A percentile compares a stretch with the other conserved stretches of the same genome.
phyloP scores from a whole-genome alignment of 2,113 vertebrate species.

The Oncorhynchus masou region DNA sequence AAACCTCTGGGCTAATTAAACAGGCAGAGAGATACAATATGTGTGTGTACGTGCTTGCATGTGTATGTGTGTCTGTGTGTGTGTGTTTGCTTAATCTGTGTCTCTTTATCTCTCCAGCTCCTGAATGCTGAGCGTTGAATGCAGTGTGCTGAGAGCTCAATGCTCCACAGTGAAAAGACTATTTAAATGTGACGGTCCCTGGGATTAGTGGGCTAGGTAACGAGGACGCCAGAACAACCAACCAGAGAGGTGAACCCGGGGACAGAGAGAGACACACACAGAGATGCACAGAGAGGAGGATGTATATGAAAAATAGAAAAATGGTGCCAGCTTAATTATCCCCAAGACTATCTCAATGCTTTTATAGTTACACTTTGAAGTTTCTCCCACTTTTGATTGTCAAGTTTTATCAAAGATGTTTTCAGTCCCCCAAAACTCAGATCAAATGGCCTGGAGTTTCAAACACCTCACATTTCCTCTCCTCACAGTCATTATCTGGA shows the following conservation, averaged over 20 bases:
- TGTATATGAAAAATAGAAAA: slow-evolving; percentile 25
- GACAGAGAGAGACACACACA: slow-evolving; percentile 45
- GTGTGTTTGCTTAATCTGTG: slow-evolving; percentile 54
- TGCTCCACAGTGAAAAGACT: slow-evolving; percentile 66
- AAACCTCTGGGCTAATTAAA: slow-evolving; percentile 73
- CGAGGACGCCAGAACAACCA: slow-evolving; percentile 67
- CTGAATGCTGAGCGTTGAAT: not conserved
- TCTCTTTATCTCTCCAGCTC: slow-evolving; percentile 63
- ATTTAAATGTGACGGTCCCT: slow-evolving; percentile 74
- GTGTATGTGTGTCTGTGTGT: slow-evolving; percentile 53
- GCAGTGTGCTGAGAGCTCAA: slow-evolving; percentile 57
- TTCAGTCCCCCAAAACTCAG: slow-evolving; percentile 28
- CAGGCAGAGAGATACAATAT: slow-evolving; percentile 57
- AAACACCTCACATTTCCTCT: slow-evolving; percentile 49
- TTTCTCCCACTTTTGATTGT: slow-evolving; percentile 50
- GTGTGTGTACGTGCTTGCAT: slow-evolving; percentile 55
- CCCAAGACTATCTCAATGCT: slow-evolving; percentile 38
- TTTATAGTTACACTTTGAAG: slow-evolving; percentile 55
- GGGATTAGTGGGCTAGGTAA: slow-evolving; percentile 70
- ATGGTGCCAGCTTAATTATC: slow-evolving; percentile 47
- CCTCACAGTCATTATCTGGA: slow-evolving; percentile 17
- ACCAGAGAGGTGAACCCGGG: slow-evolving; percentile 70
- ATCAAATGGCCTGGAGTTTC: slow-evolving; percentile 48
- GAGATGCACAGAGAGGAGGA: slow-evolving; percentile 29
- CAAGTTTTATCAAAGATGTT: slow-evolving; percentile 35